These are phyloP conservation scores for Limnothrissa miodon DNA, from an alignment of 2,113 vertebrate genomes.

Conservation along the genomic window DNA sequence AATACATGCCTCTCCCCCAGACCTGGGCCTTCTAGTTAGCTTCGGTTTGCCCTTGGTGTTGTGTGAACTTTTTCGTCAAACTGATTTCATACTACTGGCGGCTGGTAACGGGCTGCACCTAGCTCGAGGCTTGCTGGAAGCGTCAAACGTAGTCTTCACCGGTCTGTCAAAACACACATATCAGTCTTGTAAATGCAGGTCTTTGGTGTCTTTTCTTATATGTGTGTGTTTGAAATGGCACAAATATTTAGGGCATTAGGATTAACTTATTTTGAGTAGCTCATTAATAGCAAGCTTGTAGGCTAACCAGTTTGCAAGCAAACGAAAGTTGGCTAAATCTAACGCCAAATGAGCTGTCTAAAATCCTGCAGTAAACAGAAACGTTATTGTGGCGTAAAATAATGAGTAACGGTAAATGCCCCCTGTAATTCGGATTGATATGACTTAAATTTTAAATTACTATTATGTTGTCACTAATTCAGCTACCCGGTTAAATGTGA, in stretches of 20 bases:
- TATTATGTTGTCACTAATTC: neutral
- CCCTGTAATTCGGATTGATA: neutral
- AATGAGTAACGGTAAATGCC: neutral
- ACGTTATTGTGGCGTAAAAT: neutral
- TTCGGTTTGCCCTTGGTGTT: constrained; percentile 22
- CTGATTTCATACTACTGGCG: neutral
- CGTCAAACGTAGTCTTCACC: constrained; percentile 7
- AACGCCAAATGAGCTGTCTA: neutral
- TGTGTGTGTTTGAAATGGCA: neutral
- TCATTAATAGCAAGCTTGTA: neutral
- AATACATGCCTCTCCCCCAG: neutral
- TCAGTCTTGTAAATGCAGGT: neutral
- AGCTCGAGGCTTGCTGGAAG: constrained; percentile 1
- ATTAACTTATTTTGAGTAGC: neutral
- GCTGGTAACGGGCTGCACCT: constrained; percentile 7
- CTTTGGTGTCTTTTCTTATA: neutral
- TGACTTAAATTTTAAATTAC: neutral
- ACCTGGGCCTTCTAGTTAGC: constrained; percentile 13
- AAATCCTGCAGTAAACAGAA: neutral
- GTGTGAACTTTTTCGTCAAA: neutral
- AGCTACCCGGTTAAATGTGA: neutral
- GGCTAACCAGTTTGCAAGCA: neutral
- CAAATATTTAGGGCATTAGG: neutral
- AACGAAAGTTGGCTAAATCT: constrained; percentile 7
- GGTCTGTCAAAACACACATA: constrained; percentile 4